Base-by-base conservation (phyloP, 92 coral and sea anemone species). In the Zoanthus solanderi region DNA sequence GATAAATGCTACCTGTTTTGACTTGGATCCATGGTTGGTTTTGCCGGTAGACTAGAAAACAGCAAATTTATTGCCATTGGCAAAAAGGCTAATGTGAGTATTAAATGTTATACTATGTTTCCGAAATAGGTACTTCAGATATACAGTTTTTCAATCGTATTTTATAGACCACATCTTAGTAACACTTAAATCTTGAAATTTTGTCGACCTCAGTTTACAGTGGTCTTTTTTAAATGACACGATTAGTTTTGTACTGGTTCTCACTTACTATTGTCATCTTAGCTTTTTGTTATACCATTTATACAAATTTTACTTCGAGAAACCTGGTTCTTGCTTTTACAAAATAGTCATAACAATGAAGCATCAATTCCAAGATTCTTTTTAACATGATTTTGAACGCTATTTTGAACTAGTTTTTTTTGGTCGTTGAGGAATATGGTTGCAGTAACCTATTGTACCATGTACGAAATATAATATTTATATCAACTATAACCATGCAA, bases 11-110 rank as follows among this genome's bases (percentile, higher is more conserved):
- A 81, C 75, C 66, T 66, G 57, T 8, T 81, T 45, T 50, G 71
- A 65, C 9, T 81, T 18, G 29, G 17, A 28, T 46, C 29, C 61
- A 23, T 66, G 32, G 42, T 77, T 66, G 32, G 42, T 77, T 53
- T 75, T 52, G 82, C 82, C 57, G 67, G 67, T 54, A 77, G 60
- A 42, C 47, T 37, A 77, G 60, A 46, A n/a, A 79, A 15, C 68
- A 78, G 8, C 67, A 37, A 57, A 16, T 16, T 16, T 34, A 42
- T 30, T 17, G 29, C 71, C 71, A 1, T 18, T 67, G 72, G 29
- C 69, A 63, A 8, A 23, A 60, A 71, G 23, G 75, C 85, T 63
- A 63, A 81, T 81, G 85, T 81, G 75, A 81, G 85, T 81, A 23
- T 23, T 23, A 34, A 34, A 29, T 65, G n/a, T 6, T 11, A 29